phyloP scores from a whole-genome alignment of 2,797 vertebrate genomes.

The Meriones psammophilus region DNA sequence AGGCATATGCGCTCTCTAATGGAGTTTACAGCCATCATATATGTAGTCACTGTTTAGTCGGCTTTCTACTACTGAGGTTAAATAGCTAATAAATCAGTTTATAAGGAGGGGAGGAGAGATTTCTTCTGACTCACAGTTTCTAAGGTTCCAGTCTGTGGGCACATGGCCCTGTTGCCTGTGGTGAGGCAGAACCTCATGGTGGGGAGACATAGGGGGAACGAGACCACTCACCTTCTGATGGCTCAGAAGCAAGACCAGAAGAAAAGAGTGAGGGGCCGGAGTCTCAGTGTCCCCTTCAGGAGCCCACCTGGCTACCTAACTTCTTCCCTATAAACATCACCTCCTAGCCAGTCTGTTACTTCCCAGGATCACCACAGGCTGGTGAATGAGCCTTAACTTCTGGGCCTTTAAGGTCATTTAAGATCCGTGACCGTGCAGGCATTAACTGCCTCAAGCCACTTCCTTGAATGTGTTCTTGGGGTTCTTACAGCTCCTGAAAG shows the following conservation, averaged over 20 bases:
- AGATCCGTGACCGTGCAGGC: not conserved
- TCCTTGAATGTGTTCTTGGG: not conserved
- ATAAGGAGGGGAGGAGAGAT: not conserved
- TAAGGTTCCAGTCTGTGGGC: not conserved
- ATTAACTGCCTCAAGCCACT: not conserved
- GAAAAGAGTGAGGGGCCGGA: not conserved
- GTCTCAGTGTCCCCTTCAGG: not conserved
- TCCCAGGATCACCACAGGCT: not conserved
- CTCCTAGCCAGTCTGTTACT: not conserved
- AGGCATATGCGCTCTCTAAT: not conserved
- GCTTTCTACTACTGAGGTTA: not conserved
- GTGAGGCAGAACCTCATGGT: not conserved
- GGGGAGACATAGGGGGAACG: not conserved
- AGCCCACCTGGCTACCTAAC: not conserved
- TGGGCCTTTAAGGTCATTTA: not conserved
- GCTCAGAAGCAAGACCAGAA: not conserved
- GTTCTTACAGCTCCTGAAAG: not conserved
- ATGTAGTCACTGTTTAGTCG: not conserved
- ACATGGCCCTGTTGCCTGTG: not conserved
- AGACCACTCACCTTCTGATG: not conserved
- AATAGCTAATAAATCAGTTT: not conserved
- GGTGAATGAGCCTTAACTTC: not conserved
- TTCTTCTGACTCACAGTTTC: not conserved
- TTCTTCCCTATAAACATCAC: not conserved
- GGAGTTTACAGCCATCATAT: not conserved